Base-by-base conservation (phyloP, 1,140 invertebrate genomes). In the Seison nebaliae region DNA sequence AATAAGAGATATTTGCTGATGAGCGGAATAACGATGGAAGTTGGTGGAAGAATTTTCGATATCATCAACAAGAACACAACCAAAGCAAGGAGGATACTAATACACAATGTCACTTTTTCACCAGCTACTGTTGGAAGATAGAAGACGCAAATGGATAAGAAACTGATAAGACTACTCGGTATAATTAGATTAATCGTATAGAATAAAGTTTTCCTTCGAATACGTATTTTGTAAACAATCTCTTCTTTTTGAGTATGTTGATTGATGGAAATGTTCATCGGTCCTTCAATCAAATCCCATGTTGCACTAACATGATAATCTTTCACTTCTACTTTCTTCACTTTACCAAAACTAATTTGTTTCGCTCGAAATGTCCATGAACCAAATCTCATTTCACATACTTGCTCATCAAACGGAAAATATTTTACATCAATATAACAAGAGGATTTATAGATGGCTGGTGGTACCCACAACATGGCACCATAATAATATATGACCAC, bases 121-220 rank as follows among this genome's bases (percentile, higher is more conserved):
- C 81, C 84, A 54, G 77, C 83, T 62, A 93, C 84, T 12, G 83
- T 91, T 33, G 88, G 88, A 49, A 96, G 63, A 59, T 96, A 96
- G 65, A 96, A 96, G 15, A 86, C 86, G 29, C 94, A 68, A n/a
- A 94, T 80, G 2, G 86, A 91, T 34, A 96, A 69, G 63, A 93
- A 94, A 36, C 83, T 91, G 56, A 96, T 96, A 38, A 96, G 66
- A 23, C 96, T 83, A 2, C 86, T 94, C 15, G 88, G 88, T 42
- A 96, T 70, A 49, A 98, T 91, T 52, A 98, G 73, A 57, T 96
- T 96, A 43, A 96, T 84, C 2, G 88, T 96, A 60, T 98, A 98
- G 65, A 96, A 98, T 6, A 98, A 63, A 1, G 88, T 94, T 57
- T 96, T 98, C 30, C 88, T 66, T 36, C 86, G 65, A 43, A 96